Evolutionary conservation across 2,113 vertebrate genomes (phyloP), one percentile per base, ranked within the genome.

Genomic region (Trichechus manatus): DNA sequence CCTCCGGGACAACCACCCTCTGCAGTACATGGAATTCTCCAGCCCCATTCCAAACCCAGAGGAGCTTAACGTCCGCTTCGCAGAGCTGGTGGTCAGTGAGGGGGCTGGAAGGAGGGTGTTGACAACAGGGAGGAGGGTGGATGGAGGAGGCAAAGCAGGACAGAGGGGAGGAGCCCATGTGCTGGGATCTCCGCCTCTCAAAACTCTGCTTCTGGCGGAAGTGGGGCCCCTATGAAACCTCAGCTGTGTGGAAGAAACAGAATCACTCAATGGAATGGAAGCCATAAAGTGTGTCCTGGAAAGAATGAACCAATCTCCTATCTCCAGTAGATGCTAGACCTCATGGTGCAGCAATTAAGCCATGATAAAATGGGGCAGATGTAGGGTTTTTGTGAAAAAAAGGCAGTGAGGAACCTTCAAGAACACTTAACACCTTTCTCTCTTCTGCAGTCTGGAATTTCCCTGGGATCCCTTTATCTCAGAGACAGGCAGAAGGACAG

Each of bases 41-140:
- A 98, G 99, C 86, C 99, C 99, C 75, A 99, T 99, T 94, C 99
- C 99, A 0, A 99, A 99, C 17, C 98, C 99, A 0, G 99, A 99
- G 70, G 99, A 99, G 96, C 99, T 99, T 89, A 99, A 99, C 44
- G 99, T 99, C 56, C 99, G 99, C 75, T 99, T 99, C 42, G 99
- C 99, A 0, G 99, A 99, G 97, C 99, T 99, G 91, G 99, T 99
- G 99, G 99, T 99, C 98, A 99, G 99, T 99, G 84, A n/a, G 27
- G 39, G 77, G 59, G 10, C 36, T 25, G 68, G 70, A 4, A n/a
- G 66, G 63, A n/a, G 17, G 19, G 29, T 33, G 29, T 7, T 8
- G 72, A 10, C 20, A 14, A 2, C 1, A 61, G 61, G 59, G 44
- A 2, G 2, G 29, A 22, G 5, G 20, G 13, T 36, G 15, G 53